These are phyloP conservation scores for Archocentrus centrarchus DNA, from an alignment of 2,113 vertebrate species.

Conservation along the genomic window DNA sequence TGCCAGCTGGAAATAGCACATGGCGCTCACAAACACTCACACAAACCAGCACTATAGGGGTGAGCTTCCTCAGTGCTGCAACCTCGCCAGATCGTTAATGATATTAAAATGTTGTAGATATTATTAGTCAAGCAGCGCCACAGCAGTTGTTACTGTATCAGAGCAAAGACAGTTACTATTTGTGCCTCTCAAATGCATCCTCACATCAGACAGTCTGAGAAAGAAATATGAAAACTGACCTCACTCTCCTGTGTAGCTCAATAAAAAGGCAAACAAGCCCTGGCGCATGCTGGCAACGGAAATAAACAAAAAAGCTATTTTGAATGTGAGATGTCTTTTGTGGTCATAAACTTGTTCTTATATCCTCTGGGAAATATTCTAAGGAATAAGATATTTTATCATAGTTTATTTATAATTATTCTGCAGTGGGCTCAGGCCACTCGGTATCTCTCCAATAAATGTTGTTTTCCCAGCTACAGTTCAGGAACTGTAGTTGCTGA, in stretches of 20 bases:
- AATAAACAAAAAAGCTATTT: constrained; percentile 48
- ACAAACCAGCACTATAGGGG: background rate
- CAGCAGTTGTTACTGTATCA: background rate
- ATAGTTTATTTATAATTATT: constrained; percentile 12
- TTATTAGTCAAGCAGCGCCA: background rate
- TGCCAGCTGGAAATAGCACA: constrained; percentile 65
- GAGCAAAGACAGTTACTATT: background rate
- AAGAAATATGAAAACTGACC: constrained; percentile 37
- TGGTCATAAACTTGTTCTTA: constrained; percentile 12
- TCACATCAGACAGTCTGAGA: background rate
- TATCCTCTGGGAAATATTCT: constrained; percentile 20
- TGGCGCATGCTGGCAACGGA: background rate
- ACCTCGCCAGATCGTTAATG: background rate
- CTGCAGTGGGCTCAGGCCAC: background rate
- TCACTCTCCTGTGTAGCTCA: background rate
- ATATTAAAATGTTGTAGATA: background rate
- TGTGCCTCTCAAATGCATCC: background rate
- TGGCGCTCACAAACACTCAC: constrained; percentile 26
- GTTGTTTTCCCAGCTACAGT: constrained; percentile 9
- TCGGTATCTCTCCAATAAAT: constrained; percentile 32
- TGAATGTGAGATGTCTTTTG: constrained; percentile 34
- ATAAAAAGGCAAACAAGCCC: constrained; percentile 27
- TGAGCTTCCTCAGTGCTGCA: constrained; percentile 3
- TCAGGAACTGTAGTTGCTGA: constrained; percentile 24
- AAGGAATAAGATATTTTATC: constrained; percentile 24